Evolutionary conservation across 2,888 invertebrate species (phyloP).

Genomic region (Tholera decimalis): DNA sequence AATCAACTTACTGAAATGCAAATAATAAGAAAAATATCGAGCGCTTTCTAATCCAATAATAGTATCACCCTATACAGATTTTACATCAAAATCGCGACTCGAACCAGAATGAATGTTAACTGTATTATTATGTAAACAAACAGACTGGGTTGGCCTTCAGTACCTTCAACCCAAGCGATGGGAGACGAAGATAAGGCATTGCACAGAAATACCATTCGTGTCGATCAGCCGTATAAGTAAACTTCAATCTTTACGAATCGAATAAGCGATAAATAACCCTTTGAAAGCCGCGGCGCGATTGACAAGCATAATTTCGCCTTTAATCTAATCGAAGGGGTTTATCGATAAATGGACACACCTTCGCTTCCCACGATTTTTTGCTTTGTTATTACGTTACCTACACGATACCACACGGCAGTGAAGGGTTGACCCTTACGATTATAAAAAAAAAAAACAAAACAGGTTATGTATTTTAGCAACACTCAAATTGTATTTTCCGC

Average conservation of each 20-base stretch:
- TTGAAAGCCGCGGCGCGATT: conserved; percentile 45
- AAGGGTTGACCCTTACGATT: conserved; percentile 31
- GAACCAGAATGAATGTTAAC: conserved; percentile 54
- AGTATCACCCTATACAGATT: neutral
- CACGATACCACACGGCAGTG: conserved; percentile 27
- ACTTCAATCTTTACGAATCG: conserved; percentile 59
- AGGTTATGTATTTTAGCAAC: neutral
- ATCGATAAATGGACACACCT: conserved; percentile 35
- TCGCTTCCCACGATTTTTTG: conserved; percentile 40
- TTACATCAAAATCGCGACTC: conserved; percentile 43
- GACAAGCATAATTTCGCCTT: conserved; percentile 56
- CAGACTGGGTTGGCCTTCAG: conserved; percentile 45
- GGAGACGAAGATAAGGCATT: conserved; percentile 57
- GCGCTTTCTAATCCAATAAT: neutral
- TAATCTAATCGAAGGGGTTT: conserved; percentile 44
- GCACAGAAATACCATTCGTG: conserved; percentile 61
- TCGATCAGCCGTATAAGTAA: conserved; percentile 65
- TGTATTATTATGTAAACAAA: conserved; percentile 65
- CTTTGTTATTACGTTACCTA: conserved; percentile 38
- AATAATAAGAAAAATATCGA: neutral
- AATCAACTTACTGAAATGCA: neutral
- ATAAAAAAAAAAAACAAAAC: neutral
- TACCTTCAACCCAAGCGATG: conserved; percentile 56
- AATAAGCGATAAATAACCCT: conserved; percentile 61
- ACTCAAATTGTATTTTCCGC: neutral